Evolutionary conservation across 2,113 vertebrate genomes (phyloP), one percentile per base, ranked within the genome.

Genomic region (Synchiropus splendidus): DNA sequence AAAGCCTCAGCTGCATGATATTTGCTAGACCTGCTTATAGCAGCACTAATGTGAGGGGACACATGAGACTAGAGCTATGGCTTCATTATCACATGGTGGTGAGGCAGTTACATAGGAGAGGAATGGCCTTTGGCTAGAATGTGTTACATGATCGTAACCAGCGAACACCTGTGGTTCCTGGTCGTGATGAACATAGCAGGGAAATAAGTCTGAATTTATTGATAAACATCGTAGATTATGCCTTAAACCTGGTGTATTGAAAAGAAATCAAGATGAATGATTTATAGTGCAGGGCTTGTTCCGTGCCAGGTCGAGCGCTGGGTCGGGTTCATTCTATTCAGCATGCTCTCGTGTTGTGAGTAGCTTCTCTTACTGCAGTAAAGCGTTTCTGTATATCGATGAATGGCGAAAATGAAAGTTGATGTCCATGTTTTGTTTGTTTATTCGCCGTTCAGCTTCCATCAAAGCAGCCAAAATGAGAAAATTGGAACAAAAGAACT

Each of bases 51-150:
- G 71, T 54, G 46, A 56, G 51, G 0, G 27, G 57, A 59, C 64
- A 63, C 58, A 45, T 45, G 58, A 72, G 70, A 71, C 76, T 62
- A 75, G 62, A 77, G 60, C 64, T 59, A 78, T 62, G 70, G 66
- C 59, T 77, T 79, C 77, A 82, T 82, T 82, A 81, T 70, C 70
- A 64, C 73, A 75, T 67, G 61, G 67, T 66, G 37, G 45, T 51
- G 31, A 72, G 66, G 75, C 64, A 76, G 78, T 81, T 81, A 80
- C 75, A 76, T 67, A 79, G 75, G 67, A 67, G 75, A 69, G 63
- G 63, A 73, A 71, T 69, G 58, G 76, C 76, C 78, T 73, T 74
- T 75, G 72, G 79, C 75, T 70, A 67, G 63, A 79, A 67, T 54
- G 38, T 68, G 71, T 72, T 82, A 75, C 71, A 49, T 39, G 49